Conservation (phyloP, 2,888 invertebrate species). For the Tuberolachnus salignus region DNA sequence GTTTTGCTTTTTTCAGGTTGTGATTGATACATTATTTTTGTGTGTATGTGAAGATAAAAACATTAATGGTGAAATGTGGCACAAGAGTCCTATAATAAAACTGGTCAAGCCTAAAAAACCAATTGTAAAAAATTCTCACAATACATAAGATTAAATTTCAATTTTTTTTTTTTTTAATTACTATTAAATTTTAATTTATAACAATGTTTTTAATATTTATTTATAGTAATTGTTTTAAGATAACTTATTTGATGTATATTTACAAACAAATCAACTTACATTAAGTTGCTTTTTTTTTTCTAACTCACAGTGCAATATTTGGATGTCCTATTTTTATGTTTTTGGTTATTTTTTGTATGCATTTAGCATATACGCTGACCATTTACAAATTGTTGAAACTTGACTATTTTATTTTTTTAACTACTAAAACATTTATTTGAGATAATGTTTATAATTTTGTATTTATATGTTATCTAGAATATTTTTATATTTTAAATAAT, state of each 20-base stretch:
- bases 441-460: slow-evolving; percentile 15
- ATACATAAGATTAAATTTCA: background rate
- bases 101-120: slow-evolving; percentile 34
- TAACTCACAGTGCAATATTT: slow-evolving; percentile 2
- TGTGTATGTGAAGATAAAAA: slow-evolving; percentile 93
- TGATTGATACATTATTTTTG: slow-evolving; percentile 89
- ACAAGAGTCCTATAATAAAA: slow-evolving; percentile 54
- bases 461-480: slow-evolving; percentile 13
- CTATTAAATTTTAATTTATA: background rate
- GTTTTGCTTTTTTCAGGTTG: slow-evolving; percentile 73
- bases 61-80: slow-evolving; percentile 70
- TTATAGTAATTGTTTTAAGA: slow-evolving; percentile 2
- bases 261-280: slow-evolving; percentile 2
- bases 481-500: slow-evolving; percentile 12
- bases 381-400: slow-evolving; percentile 36
- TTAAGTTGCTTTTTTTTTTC: slow-evolving; percentile 8
- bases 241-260: slow-evolving; percentile 1
- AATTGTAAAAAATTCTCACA: slow-evolving; percentile 36
- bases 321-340: background rate
- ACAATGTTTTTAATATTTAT: background rate
- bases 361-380: background rate
- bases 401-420: slow-evolving; percentile 29
- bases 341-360: background rate
- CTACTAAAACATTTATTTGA: background rate
- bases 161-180: background rate